Percentiles rank a stretch among this genome's conserved stretches.
phyloP scores from a whole-genome alignment of 1,140 invertebrate genomes.

The Pseudomyrmex pallidus region DNA sequence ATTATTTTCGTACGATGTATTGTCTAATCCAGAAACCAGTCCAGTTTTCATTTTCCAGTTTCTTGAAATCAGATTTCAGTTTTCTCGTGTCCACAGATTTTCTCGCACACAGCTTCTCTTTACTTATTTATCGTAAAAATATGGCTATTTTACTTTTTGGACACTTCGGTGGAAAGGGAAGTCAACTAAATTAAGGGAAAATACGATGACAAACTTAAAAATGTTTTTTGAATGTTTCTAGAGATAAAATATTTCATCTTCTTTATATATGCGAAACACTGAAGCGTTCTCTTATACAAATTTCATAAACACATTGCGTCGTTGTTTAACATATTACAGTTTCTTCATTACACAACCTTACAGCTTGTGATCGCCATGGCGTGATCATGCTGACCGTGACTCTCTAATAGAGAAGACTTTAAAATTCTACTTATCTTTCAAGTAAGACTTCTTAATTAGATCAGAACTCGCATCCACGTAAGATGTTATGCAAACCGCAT shows the following conservation, averaged over 20 bases:
- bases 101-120: too few species aligned
- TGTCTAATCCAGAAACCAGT: background rate
- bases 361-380: background rate
- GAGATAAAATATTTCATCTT: too few species aligned
- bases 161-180: too few species aligned
- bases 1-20: background rate
- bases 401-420: background rate
- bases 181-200: too few species aligned
- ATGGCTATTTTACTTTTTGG: too few species aligned
- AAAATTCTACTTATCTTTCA: background rate
- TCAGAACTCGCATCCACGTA: background rate
- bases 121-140: too few species aligned
- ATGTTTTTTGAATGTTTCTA: too few species aligned
- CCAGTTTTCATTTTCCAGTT: background rate
- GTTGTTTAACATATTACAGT: background rate
- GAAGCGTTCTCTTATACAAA: background rate
- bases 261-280: too few species aligned
- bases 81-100: too few species aligned
- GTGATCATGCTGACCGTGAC: background rate
- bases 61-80: too few species aligned
- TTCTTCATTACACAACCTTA: background rate
- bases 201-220: too few species aligned
- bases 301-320: background rate
- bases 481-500: constrained; percentile 15
- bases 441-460: constrained; percentile 26